Base-by-base conservation (phyloP, 2,113 vertebrate species). In the Phycodurus eques region DNA sequence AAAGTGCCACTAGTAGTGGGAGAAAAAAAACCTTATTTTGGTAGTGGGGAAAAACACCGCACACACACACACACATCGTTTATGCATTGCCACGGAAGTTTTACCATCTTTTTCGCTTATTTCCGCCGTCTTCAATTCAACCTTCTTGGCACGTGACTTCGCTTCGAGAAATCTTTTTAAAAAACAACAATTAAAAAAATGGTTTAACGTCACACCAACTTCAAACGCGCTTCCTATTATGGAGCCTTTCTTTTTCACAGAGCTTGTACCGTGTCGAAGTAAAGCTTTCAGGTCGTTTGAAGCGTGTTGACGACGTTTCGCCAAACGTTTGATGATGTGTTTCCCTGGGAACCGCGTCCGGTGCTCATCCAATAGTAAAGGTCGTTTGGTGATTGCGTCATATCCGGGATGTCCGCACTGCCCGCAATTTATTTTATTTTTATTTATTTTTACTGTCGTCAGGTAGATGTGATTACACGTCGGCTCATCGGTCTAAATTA, bases 341-440 rank as follows among this genome's bases (percentile, higher is more conserved):
- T 82, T 86, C 78, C 86, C 8, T 70, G 82, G 88, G 5, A 87
- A 89, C 86, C 9, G 63, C 61, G 59, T 56, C 2, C 0, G 9
- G 0, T 8, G 10, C 39, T 66, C 33, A 56, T 42, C 83, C 83
- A 83, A 81, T 81, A 2, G 5, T 11, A 80, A 35, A 39, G 35
- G 15, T 11, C 17, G 62, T n/a, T 27, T 61, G 31, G 59, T 1
- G 6, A 17, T 17, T 39, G 14, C 59, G 31, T 61, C 59, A 60
- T 5, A 8, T 35, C 59, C 59, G 31, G 59, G 5, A 61, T 15
- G 14, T 57, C n/a, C 9, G 11, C 13, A 49, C 11, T 12, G 46
- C 15, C 46, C 3, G 46, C 1, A 49, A 27, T 27, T 27, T 27
- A 1, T 27, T 27, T 27, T 1, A 27, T 27, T 27, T 27, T 27